These are phyloP conservation scores for Cantharis flavilabris DNA, from an alignment of 2,888 invertebrate species.

Conservation along the genomic window DNA sequence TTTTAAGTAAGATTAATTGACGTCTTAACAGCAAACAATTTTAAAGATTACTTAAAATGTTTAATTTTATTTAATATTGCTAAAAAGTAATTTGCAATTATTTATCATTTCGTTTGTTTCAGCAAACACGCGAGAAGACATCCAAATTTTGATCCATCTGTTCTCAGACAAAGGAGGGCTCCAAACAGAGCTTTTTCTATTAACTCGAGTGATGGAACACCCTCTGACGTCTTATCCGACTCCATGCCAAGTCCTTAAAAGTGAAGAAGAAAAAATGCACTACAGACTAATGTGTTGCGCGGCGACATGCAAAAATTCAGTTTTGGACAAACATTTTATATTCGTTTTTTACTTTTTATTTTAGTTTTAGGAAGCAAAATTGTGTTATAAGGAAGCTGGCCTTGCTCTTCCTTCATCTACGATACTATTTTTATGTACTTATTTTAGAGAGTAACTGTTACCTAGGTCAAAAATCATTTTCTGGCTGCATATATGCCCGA, in stretches of 20 bases:
- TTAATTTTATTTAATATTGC: neutral
- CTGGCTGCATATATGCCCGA: neutral
- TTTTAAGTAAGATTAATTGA: conserved; percentile 4
- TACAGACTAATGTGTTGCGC: conserved; percentile 11
- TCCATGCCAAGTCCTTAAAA: conserved; percentile 57
- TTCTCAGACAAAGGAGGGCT: conserved; percentile 59
- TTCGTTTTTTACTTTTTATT: neutral
- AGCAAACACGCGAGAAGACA: conserved; percentile 68
- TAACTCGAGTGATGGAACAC: conserved; percentile 59
- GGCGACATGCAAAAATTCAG: neutral
- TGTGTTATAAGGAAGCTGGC: neutral
- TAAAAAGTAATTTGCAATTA: conserved; percentile 11
- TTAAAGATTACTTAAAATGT: neutral
- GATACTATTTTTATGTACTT: neutral
- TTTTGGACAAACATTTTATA: neutral
- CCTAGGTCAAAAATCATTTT: neutral
- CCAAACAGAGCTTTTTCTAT: conserved; percentile 58
- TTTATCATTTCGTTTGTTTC: conserved; percentile 45
- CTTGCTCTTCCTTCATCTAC: neutral
- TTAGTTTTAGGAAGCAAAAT: neutral
- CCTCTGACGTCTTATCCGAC: conserved; percentile 58
- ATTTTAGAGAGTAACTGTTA: neutral
- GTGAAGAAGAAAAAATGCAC: conserved; percentile 7
- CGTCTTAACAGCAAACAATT: conserved; percentile 1
- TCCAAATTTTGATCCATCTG: conserved; percentile 64